These are phyloP conservation scores for Nothocercus nigrocapillus DNA, from an alignment of 2,113 vertebrate species.

Conservation along the genomic window DNA sequence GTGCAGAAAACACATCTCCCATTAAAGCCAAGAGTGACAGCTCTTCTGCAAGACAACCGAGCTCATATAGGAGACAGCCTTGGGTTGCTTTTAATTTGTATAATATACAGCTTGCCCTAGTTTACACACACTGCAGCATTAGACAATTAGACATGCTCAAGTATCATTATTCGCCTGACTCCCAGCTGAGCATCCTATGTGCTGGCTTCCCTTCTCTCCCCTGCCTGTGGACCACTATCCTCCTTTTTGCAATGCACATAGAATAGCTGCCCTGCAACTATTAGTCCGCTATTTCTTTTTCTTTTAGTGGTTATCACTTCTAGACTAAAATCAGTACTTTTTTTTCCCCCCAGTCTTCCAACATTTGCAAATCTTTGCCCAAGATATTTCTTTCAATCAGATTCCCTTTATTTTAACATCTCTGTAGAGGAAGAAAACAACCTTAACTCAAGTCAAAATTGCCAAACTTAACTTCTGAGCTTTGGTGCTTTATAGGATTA, in stretches of 20 bases:
- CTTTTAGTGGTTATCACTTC: neutral
- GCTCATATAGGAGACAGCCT: neutral
- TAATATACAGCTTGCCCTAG: slow-evolving; percentile 46
- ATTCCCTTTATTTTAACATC: neutral
- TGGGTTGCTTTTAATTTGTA: slow-evolving; percentile 47
- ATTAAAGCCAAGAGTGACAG: neutral
- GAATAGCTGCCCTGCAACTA: neutral
- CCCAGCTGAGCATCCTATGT: neutral
- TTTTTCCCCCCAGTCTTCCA: neutral
- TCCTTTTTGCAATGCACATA: slow-evolving; percentile 33
- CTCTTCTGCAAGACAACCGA: neutral
- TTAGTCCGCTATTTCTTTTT: neutral
- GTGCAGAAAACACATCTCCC: neutral
- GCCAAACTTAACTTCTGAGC: neutral
- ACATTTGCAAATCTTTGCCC: neutral
- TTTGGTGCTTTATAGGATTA: neutral
- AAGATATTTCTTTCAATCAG: neutral
- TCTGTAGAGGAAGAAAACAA: neutral
- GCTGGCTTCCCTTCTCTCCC: neutral
- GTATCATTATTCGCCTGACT: slow-evolving; percentile 34
- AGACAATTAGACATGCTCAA: slow-evolving; percentile 71
- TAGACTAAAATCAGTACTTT: neutral
- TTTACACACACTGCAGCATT: slow-evolving; percentile 43
- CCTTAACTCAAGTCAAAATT: neutral
- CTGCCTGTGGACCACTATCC: neutral